Evolutionary conservation across 1,140 invertebrate genomes (phyloP).

Genomic region (Homalodisca vitripennis): DNA sequence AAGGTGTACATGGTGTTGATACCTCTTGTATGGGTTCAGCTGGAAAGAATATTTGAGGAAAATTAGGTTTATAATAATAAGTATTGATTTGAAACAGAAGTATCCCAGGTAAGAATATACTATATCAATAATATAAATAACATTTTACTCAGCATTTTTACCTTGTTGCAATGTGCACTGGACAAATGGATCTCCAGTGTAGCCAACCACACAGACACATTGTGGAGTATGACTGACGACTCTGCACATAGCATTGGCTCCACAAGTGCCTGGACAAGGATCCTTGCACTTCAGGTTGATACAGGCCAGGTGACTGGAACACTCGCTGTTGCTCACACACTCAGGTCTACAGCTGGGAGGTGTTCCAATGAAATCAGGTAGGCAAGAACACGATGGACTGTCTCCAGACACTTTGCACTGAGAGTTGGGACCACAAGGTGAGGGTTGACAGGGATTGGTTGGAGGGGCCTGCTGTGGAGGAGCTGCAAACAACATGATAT

Average conservation of each 20-base stretch:
- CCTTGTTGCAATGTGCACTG: slow-evolving; percentile 49
- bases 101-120: too few species aligned
- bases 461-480: slow-evolving; percentile 48
- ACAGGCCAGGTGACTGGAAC: slow-evolving; percentile 59
- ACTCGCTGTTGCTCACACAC: slow-evolving; percentile 63
- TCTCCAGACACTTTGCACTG: slow-evolving; percentile 59
- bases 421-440: slow-evolving; percentile 69
- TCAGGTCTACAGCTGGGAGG: slow-evolving; percentile 66
- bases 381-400: slow-evolving; percentile 63
- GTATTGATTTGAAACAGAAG: too few species aligned
- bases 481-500: slow-evolving; percentile 29
- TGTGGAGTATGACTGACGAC: slow-evolving; percentile 65
- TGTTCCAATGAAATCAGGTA: slow-evolving; percentile 56
- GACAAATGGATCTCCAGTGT: slow-evolving; percentile 59
- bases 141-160: slow-evolving; percentile 30
- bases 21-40: slow-evolving; percentile 35
- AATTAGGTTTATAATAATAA: too few species aligned
- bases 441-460: slow-evolving; percentile 60
- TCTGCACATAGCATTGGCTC: slow-evolving; percentile 61
- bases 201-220: slow-evolving; percentile 59
- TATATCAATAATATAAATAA: too few species aligned
- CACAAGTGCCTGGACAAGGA: slow-evolving; percentile 65
- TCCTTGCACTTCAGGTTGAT: slow-evolving; percentile 66
- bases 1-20: slow-evolving; percentile 59
- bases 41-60: too few species aligned